A percentile compares a stretch with the other conserved stretches of the same genome.
phyloP scores from a whole-genome alignment of 2,888 invertebrate genomes.

The Diadegma fenestrale region DNA sequence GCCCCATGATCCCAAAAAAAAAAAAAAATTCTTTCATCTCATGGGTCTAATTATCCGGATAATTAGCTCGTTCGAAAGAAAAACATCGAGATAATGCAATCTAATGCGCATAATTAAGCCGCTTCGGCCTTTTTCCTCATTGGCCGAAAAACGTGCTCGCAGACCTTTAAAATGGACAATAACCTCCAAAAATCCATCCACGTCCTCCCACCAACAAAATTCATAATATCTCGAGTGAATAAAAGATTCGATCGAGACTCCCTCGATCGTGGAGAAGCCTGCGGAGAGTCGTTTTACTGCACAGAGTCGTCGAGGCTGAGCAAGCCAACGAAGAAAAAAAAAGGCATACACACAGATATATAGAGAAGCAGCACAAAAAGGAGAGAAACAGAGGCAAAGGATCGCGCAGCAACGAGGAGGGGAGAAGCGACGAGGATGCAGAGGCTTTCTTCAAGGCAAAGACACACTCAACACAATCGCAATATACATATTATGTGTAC shows the following conservation, averaged over 20 bases:
- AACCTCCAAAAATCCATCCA: constrained; percentile 2
- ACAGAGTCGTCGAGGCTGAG: constrained; percentile 49
- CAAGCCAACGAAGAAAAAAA: constrained; percentile 33
- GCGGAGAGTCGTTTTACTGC: constrained; percentile 47
- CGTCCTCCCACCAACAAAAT: neutral
- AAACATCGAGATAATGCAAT: neutral
- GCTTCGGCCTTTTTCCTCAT: neutral
- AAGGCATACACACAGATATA: constrained; percentile 6
- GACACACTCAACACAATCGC: constrained; percentile 40
- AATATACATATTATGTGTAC: neutral
- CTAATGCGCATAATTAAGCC: neutral
- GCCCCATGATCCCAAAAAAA: neutral
- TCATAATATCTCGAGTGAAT: neutral
- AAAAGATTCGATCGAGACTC: constrained; percentile 18
- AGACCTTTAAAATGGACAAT: neutral
- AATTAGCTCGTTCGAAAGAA: neutral
- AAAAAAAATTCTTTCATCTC: neutral
- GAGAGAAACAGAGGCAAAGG: constrained; percentile 29
- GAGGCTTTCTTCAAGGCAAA: constrained; percentile 42
- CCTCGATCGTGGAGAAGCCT: constrained; percentile 34
- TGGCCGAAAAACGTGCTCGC: neutral
- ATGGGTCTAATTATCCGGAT: neutral
- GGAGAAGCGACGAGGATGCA: constrained; percentile 55
- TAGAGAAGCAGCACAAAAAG: neutral
- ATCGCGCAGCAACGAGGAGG: constrained; percentile 23